Conservation (phyloP, 2,888 invertebrate genomes). For the Falcaria lacertinaria region DNA sequence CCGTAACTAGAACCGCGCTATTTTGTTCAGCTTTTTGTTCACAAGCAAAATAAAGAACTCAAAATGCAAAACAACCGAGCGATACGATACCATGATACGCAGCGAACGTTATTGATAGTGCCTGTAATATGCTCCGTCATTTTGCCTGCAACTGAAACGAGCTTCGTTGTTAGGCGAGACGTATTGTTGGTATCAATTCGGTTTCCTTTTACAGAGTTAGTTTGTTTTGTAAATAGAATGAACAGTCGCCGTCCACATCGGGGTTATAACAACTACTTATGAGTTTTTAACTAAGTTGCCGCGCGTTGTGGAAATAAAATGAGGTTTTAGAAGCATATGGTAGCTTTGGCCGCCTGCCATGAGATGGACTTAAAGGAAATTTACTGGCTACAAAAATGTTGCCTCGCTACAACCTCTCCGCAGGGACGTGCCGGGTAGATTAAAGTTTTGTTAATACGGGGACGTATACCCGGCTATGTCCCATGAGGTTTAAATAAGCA, state of each 20-base stretch:
- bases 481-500: slow-evolving; percentile 49
- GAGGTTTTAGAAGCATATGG: slow-evolving; percentile 49
- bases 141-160: slow-evolving; percentile 44
- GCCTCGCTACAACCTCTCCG: slow-evolving; percentile 35
- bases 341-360: slow-evolving; percentile 59
- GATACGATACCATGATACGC: slow-evolving; percentile 34
- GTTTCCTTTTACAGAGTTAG: slow-evolving; percentile 30
- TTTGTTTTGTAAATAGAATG: slow-evolving; percentile 34
- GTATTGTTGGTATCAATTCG: slow-evolving; percentile 37
- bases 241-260: slow-evolving; percentile 17
- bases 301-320: slow-evolving; percentile 34
- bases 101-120: slow-evolving; percentile 42
- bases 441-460: slow-evolving; percentile 66
- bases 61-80: slow-evolving; percentile 33
- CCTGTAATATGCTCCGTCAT: slow-evolving; percentile 44
- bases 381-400: slow-evolving; percentile 63
- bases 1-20: slow-evolving; percentile 22
- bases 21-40: slow-evolving; percentile 28
- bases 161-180: slow-evolving; percentile 39
- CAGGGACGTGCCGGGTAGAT: slow-evolving; percentile 46
- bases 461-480: slow-evolving; percentile 53
- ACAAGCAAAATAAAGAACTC: slow-evolving; percentile 24
- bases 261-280: slow-evolving; percentile 20
- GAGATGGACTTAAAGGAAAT: slow-evolving; percentile 61
- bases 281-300: slow-evolving; percentile 41